Conservation (phyloP, 2,113 vertebrate species). For the Crotophaga sulcirostris region DNA sequence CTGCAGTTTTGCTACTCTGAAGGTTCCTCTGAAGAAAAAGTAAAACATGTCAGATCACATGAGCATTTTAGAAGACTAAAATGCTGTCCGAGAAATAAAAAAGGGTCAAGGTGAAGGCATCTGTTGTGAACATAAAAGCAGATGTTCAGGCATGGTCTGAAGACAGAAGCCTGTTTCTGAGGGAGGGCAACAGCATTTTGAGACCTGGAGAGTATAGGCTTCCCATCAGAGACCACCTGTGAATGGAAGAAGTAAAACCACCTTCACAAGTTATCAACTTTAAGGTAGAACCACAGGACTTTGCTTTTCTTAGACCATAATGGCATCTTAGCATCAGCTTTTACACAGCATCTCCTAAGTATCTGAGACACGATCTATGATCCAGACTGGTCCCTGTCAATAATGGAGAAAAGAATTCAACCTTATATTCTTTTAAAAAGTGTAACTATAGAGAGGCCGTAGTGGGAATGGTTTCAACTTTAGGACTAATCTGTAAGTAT, state of each 20-base stretch:
- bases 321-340: neutral
- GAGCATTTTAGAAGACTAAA: neutral
- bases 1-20: neutral
- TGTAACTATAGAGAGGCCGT: neutral
- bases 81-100: neutral
- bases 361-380: fast-evolving
- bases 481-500: neutral
- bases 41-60: neutral
- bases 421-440: neutral
- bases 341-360: neutral
- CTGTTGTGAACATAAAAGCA: neutral
- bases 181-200: neutral
- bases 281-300: neutral
- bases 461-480: neutral
- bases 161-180: neutral
- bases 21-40: neutral
- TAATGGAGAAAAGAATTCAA: neutral
- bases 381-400: neutral
- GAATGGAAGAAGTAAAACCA: neutral
- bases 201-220: neutral
- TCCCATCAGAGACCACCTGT: fast-evolving
- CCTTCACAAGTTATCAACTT: neutral
- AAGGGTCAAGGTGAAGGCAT: neutral
- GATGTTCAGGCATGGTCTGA: neutral
- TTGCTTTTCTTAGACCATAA: neutral